A percentile compares a stretch with the other conserved stretches of the same genome.
These are phyloP conservation scores for Zeus faber DNA, from an alignment of 2,113 vertebrate genomes.

Conservation along the genomic window DNA sequence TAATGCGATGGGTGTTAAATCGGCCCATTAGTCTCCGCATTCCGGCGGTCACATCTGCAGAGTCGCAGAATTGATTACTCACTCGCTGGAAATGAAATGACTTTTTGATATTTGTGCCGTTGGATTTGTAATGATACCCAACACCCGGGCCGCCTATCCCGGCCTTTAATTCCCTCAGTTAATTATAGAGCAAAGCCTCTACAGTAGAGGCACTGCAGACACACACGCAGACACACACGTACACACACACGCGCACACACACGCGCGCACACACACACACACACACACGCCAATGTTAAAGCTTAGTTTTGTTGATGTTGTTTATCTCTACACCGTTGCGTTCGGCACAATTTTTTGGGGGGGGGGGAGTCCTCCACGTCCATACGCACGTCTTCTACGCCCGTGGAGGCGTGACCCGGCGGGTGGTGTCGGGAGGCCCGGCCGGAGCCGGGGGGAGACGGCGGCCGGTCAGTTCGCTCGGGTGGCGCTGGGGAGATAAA, in stretches of 20 bases:
- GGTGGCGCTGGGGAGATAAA: neutral
- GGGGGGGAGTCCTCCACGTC: too few species aligned
- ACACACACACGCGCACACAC: neutral
- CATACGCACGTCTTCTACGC: neutral
- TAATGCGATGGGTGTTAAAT: constrained; percentile 2
- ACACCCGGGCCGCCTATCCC: constrained; percentile 4
- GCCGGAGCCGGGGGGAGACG: neutral
- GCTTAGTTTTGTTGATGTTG: too few species aligned
- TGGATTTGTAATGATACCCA: constrained; percentile 22
- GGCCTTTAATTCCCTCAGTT: constrained; percentile 21
- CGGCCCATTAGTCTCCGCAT: neutral
- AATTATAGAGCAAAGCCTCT: constrained; percentile 35
- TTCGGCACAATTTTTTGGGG: too few species aligned
- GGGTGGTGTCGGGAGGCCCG: too few species aligned
- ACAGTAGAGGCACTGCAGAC: neutral
- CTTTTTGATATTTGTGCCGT: constrained; percentile 17
- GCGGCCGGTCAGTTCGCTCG: constrained; percentile 31
- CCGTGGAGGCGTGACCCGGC: neutral
- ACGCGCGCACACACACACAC: constrained; percentile 6
- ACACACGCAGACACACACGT: neutral
- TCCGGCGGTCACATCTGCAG: constrained; percentile 3
- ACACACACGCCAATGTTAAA: neutral
- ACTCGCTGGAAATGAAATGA: constrained; percentile 27
- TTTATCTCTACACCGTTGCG: too few species aligned
- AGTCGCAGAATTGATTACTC: constrained; percentile 24